Evolutionary conservation across 2,888 invertebrate genomes (phyloP), one percentile per base, ranked within the genome.

Genomic region (Ecliptopera silaceata): DNA sequence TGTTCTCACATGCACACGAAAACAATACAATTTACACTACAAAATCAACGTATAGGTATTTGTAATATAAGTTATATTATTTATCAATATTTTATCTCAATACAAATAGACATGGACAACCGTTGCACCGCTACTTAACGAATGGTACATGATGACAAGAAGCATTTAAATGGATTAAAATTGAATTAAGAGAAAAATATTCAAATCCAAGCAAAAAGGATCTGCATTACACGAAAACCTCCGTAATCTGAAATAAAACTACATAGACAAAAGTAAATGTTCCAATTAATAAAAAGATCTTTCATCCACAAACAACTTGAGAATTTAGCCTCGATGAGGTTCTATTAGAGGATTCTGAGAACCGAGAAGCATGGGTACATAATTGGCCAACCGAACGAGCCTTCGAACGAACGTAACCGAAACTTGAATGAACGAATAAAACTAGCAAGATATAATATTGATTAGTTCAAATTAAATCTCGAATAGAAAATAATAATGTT

Each of bases 321-420:
- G 13, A 31, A 51, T 53, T 57, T 42, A 48, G 44, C 45, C 48
- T 65, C 56, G 54, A 49, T 53, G 46, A 63, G 59, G 61, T 63
- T 8, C 60, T 63, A 20, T 65, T 68, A 68, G 63, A 56, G 59
- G 63, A 69, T 68, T 70, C 69, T 58, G 48, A 58, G 66, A 66
- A 69, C 64, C 54, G 64, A 69, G 64, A 64, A 58, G 70, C 64
- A 74, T 73, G 79, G 75, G 76, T 69, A 77, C 69, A 78, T 82
- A 85, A 88, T 87, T 86, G 79, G 84, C 81, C 78, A 81, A 88
- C 88, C 85, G 83, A 87, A 86, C 73, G 77, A 70, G 66, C 60
- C 69, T 72, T 70, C 10, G 36, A 34, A 69, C 70, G 66, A 12
- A 17, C 31, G 65, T 71, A 78, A 76, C 75, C 36, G 43, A 55